Percentiles rank a stretch among this genome's conserved stretches.
Conservation (phyloP, 2,888 invertebrate species). For the Gisinianus flammeolus region DNA sequence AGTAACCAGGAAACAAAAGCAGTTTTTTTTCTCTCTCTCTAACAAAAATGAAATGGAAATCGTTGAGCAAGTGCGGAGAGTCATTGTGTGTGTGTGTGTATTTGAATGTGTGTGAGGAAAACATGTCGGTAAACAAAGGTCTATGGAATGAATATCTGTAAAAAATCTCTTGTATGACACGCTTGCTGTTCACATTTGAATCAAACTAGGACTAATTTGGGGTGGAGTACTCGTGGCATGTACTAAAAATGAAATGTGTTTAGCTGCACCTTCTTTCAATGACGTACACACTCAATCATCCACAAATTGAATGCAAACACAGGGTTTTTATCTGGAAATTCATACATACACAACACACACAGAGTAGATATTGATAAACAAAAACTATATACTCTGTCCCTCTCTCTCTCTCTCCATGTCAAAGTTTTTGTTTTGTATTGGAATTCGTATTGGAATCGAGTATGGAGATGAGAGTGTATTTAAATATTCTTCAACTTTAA, state of each 20-base stretch:
- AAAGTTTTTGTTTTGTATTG: no score
- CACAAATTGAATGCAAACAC: slow-evolving; percentile 11
- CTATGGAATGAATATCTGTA: neutral
- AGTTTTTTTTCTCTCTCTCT: no score
- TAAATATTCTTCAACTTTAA: no score
- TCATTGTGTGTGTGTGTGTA: no score
- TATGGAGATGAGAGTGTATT: no score
- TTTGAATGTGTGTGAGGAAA: neutral
- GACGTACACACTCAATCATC: slow-evolving; percentile 10
- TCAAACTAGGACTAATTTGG: slow-evolving; percentile 42
- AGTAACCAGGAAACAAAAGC: neutral
- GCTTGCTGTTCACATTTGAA: neutral
- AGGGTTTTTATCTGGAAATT: neutral
- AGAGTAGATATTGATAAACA: no score
- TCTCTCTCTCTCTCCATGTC: no score
- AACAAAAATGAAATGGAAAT: no score
- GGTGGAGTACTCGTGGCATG: slow-evolving; percentile 41
- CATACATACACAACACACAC: neutral
- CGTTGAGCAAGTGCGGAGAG: neutral
- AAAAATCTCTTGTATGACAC: neutral
- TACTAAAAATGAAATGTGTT: neutral
- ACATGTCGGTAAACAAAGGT: slow-evolving; percentile 1
- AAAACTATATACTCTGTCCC: no score
- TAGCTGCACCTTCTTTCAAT: neutral
- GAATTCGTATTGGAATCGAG: no score